Conservation (phyloP, 2,888 invertebrate species). For the Crocallis elinguaria region DNA sequence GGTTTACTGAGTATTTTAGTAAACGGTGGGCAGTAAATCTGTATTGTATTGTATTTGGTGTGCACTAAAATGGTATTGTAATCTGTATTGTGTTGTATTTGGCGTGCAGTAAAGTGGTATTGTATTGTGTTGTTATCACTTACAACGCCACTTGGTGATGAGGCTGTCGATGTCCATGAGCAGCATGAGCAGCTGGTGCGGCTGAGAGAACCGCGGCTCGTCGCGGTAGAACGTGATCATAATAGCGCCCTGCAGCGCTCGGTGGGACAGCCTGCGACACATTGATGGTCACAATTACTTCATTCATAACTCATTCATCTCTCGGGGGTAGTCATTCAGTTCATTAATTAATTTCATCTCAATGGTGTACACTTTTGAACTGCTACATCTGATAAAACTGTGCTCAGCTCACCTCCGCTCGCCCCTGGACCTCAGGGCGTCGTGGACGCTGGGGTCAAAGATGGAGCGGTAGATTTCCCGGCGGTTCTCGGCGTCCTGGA, state of each 20-base stretch:
- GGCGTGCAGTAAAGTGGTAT: neutral
- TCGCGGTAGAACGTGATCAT: slow-evolving; percentile 99
- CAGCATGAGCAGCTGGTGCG: slow-evolving; percentile 96
- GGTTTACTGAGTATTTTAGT: too few relatives aligned
- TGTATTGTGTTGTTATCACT: slow-evolving; percentile 65
- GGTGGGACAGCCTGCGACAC: slow-evolving; percentile 90
- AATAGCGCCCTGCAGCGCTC: slow-evolving; percentile 97
- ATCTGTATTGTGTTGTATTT: too few relatives aligned
- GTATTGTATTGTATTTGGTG: too few relatives aligned
- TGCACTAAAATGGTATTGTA: too few relatives aligned
- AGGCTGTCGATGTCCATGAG: slow-evolving; percentile 99
- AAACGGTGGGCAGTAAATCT: too few relatives aligned
- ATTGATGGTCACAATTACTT: neutral
- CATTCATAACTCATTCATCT: too few relatives aligned
- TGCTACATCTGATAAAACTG: too few relatives aligned
- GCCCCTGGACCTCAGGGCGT: slow-evolving; percentile 92
- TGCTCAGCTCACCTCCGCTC: slow-evolving; percentile 86
- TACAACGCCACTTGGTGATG: slow-evolving; percentile 99
- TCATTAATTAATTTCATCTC: too few relatives aligned
- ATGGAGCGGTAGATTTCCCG: slow-evolving; percentile 95
- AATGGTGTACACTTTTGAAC: too few relatives aligned
- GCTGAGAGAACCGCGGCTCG: slow-evolving; percentile 98
- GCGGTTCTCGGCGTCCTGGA: slow-evolving; percentile 91
- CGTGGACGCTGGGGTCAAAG: slow-evolving; percentile 93
- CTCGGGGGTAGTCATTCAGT: too few relatives aligned